Conservation (phyloP, 2,797 vertebrate genomes). For the Kryptolebias ocellatus region DNA sequence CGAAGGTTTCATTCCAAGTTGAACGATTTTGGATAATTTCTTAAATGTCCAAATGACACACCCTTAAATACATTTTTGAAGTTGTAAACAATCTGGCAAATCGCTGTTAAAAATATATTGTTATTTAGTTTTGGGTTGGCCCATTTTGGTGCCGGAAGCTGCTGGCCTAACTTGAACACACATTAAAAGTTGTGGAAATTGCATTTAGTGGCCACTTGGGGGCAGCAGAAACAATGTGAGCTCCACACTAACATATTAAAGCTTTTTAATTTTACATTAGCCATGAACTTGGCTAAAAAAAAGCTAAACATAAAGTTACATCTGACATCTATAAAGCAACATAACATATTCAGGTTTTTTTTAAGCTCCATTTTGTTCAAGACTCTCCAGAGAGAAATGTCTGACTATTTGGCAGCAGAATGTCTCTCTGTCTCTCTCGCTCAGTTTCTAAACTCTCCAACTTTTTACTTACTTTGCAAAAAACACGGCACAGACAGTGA, state of each 20-base stretch:
- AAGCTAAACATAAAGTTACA: background rate
- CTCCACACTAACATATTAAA: background rate
- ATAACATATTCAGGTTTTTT: background rate
- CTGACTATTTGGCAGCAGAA: background rate
- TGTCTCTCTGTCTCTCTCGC: background rate
- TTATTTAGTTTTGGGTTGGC: slow-evolving; percentile 5
- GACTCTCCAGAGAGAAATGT: background rate
- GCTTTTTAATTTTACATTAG: background rate
- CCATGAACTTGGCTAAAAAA: background rate
- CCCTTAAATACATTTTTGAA: background rate
- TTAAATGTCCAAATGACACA: slow-evolving; percentile 2
- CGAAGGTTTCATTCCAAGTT: slow-evolving; percentile 29
- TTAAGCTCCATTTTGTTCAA: background rate
- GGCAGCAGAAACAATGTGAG: background rate
- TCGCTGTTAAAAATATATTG: background rate
- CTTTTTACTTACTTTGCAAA: background rate
- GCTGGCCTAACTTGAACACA: too few relatives aligned
- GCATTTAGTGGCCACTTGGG: background rate
- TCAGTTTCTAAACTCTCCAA: too few relatives aligned
- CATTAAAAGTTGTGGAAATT: background rate
- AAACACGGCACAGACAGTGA: background rate
- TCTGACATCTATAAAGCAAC: background rate
- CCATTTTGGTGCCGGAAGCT: background rate
- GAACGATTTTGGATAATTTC: background rate
- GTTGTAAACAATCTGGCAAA: background rate